A percentile compares a stretch with the other conserved stretches of the same genome.
Evolutionary conservation across 2,113 vertebrate species (phyloP).

Genomic region (Eleginops maclovinus): DNA sequence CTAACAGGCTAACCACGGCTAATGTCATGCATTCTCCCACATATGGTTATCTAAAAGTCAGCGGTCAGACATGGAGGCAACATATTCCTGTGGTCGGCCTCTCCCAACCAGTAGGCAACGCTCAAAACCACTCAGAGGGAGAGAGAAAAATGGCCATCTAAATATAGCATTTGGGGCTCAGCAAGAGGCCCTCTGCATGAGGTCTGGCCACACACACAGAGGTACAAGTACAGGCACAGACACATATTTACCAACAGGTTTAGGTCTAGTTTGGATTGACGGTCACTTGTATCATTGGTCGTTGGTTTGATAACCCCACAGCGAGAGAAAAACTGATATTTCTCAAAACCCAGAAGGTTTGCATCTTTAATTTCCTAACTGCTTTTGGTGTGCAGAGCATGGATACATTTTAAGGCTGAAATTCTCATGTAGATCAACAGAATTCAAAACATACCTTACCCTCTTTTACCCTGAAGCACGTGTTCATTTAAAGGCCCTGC

Average conservation of each 20-base stretch:
- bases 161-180: slow-evolving; percentile 73
- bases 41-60: slow-evolving; percentile 74
- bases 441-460: neutral
- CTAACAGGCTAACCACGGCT: slow-evolving; percentile 55
- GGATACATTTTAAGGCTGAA: neutral
- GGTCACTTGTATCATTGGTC: slow-evolving; percentile 49
- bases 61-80: slow-evolving; percentile 78
- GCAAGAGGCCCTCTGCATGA: slow-evolving; percentile 64
- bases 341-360: slow-evolving; percentile 25
- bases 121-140: slow-evolving; percentile 56
- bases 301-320: neutral
- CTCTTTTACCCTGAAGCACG: slow-evolving; percentile 26
- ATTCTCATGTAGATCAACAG: neutral
- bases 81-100: slow-evolving; percentile 75
- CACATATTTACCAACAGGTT: slow-evolving; percentile 13
- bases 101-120: slow-evolving; percentile 71
- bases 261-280: slow-evolving; percentile 40
- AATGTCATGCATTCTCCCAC: slow-evolving; percentile 70
- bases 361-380: neutral
- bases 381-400: neutral
- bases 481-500: slow-evolving; percentile 75
- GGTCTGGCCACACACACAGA: slow-evolving; percentile 62
- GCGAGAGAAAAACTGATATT: slow-evolving; percentile 28
- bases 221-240: neutral
- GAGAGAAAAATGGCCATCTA: slow-evolving; percentile 62